These are phyloP conservation scores for Brachionus rubens DNA, from an alignment of 1,140 invertebrate genomes.

Conservation along the genomic window DNA sequence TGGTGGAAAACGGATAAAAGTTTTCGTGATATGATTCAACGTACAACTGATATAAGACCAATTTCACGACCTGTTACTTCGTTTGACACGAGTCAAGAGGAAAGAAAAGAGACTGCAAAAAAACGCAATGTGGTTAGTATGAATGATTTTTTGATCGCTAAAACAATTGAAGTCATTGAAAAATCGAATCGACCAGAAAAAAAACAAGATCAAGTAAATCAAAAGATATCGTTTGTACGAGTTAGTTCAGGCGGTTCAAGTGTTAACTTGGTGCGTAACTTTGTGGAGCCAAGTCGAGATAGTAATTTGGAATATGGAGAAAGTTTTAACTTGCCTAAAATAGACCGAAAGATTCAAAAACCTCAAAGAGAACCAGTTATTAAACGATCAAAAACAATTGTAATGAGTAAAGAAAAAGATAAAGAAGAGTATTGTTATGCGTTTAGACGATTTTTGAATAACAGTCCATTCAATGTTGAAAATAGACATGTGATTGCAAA, in stretches of 20 bases:
- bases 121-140: background rate
- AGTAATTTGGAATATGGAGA: background rate
- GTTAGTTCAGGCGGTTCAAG: background rate
- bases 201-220: background rate
- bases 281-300: background rate
- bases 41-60: background rate
- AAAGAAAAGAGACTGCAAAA: background rate
- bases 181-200: background rate
- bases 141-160: background rate
- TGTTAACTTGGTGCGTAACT: background rate
- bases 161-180: background rate
- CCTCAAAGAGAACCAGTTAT: background rate
- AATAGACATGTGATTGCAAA: background rate
- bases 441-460: slow-evolving; percentile 7
- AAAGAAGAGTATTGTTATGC: background rate
- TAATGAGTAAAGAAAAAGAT: background rate
- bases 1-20: slow-evolving; percentile 17
- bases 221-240: slow-evolving; percentile 14
- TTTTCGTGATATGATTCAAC: slow-evolving; percentile 24
- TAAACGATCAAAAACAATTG: background rate
- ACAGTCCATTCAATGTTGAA: background rate
- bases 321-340: background rate
- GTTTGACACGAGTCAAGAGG: background rate
- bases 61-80: background rate
- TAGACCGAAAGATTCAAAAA: background rate